Evolutionary conservation across 2,797 vertebrate species (phyloP), one percentile per base, ranked within the genome.

Genomic region (Eulemur rubriventer): DNA sequence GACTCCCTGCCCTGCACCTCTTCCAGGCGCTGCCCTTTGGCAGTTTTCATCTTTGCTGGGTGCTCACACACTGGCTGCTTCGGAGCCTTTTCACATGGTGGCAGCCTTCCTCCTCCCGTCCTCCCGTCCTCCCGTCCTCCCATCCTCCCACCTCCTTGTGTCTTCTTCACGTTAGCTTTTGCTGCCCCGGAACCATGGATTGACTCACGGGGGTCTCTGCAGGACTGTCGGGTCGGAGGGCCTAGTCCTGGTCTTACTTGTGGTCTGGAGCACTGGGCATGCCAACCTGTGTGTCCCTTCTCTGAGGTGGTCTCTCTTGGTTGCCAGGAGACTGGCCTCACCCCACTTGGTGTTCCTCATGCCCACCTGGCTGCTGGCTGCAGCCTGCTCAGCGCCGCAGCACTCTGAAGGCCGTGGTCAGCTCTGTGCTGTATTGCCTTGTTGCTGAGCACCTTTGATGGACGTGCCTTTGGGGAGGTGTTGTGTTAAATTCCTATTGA

Each of bases 241-340:
- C 76, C 52, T 72, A 75, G 20, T 85, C 38, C 78, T 92, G 48
- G 35, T 96, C 61, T 65, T 63, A 52, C 33, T 82, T 12, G 20
- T 80, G 57, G 63, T 92, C 48, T 91, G 26, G 73, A 59, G 63
- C n/a, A 35, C 72, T 46, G 86, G 80, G 69, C 8, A 4, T 83
- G 48, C 67, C 80, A 83, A 93, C 57, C 55, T 93, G 22, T 86
- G 5, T 73, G 50, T 93, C 67, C 26, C 70, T 96, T 59, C 69
- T 96, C 69, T 57, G 89, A 67, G 72, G 33, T 83, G 72, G 41
- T 92, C 50, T 81, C 70, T 92, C 41, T 92, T 90, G 82, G 73
- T 86, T 96, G 86, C 83, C 87, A 87, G 94, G 91, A 96, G 46
- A 87, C 80, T 83, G 46, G 26, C 81, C 35, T 65, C 70, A 22